Percentiles rank a stretch among this genome's conserved stretches.
phyloP scores from a whole-genome alignment of 1,140 invertebrate species.

The Myzus persicae region DNA sequence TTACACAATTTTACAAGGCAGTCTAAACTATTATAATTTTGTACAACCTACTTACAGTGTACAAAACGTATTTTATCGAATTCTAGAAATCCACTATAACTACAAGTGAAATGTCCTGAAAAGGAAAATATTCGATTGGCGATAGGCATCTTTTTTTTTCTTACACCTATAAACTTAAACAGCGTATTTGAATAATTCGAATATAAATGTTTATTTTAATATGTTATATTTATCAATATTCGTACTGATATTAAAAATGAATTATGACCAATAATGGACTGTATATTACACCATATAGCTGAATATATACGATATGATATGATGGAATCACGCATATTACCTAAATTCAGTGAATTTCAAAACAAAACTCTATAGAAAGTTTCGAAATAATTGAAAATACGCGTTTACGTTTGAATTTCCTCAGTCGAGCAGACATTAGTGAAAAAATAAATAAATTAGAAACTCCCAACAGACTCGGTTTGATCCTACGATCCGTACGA shows the following conservation, averaged over 20 bases:
- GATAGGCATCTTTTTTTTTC: background rate
- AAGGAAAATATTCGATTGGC: background rate
- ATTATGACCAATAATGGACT: background rate
- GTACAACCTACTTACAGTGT: background rate
- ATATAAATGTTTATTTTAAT: background rate
- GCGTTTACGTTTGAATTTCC: background rate
- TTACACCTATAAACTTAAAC: background rate
- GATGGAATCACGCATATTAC: too few species aligned
- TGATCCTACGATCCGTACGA: background rate
- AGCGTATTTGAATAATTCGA: background rate
- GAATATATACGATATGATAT: too few species aligned
- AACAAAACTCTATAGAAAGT: background rate
- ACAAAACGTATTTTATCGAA: background rate
- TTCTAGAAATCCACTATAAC: background rate
- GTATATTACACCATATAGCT: too few species aligned
- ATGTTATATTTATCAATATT: background rate
- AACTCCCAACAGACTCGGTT: background rate
- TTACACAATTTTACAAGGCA: background rate
- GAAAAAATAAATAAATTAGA: conserved; percentile 5
- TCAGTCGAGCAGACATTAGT: background rate
- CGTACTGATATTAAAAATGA: background rate
- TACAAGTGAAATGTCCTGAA: background rate
- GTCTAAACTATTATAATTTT: background rate
- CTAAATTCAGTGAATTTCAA: background rate
- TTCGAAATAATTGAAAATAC: background rate